A percentile compares a stretch with the other conserved stretches of the same genome.
Evolutionary conservation across 2,888 invertebrate species (phyloP).

Genomic region (Leptodirus hochenwartii): DNA sequence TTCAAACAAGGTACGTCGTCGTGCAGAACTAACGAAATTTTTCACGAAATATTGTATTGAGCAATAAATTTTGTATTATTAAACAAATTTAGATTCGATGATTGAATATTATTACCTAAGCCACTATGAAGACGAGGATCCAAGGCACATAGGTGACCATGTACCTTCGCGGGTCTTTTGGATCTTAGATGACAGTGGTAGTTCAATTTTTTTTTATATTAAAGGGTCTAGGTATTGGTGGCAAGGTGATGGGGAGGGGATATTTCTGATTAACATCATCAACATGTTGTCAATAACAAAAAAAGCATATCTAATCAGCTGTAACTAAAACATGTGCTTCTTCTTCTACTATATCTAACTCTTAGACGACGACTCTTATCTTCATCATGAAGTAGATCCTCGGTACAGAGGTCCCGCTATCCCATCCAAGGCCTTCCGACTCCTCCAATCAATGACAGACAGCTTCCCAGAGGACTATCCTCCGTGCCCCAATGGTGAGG

Average conservation of each 20-base stretch:
- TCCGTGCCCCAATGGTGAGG: slow-evolving; percentile 19
- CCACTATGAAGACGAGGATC: slow-evolving; percentile 36
- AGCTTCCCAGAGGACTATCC: slow-evolving; percentile 23
- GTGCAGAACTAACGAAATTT: slow-evolving; percentile 2
- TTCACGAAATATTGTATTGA: no score
- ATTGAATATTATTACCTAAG: no score
- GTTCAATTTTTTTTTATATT: slow-evolving; percentile 12
- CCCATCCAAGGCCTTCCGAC: slow-evolving; percentile 49
- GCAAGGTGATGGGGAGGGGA: no score
- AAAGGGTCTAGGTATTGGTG: slow-evolving; percentile 5
- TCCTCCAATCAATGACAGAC: slow-evolving; percentile 46
- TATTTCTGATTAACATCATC: no score
- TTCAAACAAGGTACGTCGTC: slow-evolving; percentile 38
- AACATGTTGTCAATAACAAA: no score
- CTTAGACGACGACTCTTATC: slow-evolving; percentile 33
- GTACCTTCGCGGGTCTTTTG: slow-evolving; percentile 52
- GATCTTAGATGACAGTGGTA: slow-evolving; percentile 35
- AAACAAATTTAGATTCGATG: no score
- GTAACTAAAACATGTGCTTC: no score
- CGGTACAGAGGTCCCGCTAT: slow-evolving; percentile 43
- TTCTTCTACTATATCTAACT: no score
- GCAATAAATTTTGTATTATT: slow-evolving; percentile 7
- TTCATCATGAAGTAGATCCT: slow-evolving; percentile 39
- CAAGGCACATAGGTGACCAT: slow-evolving; percentile 40
- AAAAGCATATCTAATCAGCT: no score